Evolutionary conservation across 2,888 invertebrate genomes (phyloP).

Genomic region (Eupithecia subfuscata): DNA sequence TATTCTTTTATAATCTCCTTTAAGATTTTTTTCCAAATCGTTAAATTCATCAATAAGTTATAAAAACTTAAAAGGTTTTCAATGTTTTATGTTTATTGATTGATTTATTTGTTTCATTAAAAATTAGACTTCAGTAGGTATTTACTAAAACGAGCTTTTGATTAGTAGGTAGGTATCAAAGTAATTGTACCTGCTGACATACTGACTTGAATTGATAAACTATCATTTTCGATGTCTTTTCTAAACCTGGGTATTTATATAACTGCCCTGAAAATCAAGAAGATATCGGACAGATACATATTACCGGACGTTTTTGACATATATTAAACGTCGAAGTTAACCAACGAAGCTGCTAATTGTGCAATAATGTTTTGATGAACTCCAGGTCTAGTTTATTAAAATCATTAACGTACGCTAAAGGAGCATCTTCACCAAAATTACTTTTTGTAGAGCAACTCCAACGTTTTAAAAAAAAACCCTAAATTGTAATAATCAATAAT

Average conservation of each 20-base stretch:
- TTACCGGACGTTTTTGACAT: no score
- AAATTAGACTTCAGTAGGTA: conserved; percentile 3
- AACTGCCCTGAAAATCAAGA: not conserved
- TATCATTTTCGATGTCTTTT: not conserved
- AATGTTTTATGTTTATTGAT: conserved; percentile 25
- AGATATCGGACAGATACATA: no score
- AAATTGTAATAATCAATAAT: not conserved
- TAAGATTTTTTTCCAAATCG: conserved; percentile 13
- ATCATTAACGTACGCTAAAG: not conserved
- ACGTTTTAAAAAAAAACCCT: not conserved
- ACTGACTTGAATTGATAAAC: not conserved
- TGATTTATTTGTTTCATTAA: conserved; percentile 19
- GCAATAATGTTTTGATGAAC: no score
- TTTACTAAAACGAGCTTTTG: not conserved
- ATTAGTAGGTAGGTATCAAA: conserved; percentile 1
- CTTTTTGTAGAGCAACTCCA: not conserved
- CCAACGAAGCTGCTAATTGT: no score
- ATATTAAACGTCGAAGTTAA: no score
- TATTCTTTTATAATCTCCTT: not conserved
- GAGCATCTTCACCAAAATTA: not conserved
- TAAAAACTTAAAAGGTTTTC: conserved; percentile 31
- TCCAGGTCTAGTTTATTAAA: no score
- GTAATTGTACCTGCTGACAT: not conserved
- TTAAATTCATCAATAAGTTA: conserved; percentile 22
- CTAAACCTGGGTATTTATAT: not conserved